Base-by-base conservation (phyloP, 2,797 vertebrate genomes). In the Siniperca scherzeri region DNA sequence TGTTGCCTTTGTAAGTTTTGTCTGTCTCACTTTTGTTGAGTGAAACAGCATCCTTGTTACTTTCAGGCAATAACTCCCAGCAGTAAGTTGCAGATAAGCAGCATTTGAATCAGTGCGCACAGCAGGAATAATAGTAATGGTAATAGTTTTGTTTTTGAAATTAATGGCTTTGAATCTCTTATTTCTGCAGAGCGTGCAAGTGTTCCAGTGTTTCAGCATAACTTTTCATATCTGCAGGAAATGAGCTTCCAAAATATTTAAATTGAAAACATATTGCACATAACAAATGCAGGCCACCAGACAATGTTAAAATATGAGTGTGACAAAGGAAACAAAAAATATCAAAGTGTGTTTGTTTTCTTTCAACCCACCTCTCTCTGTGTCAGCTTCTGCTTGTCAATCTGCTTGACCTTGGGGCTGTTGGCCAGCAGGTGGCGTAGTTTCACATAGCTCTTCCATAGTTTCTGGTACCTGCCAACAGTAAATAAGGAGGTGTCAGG, bases 381-480 rank as follows among this genome's bases (percentile, higher is more conserved):
- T 0, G 97, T 98, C 78, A 99, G 94, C 93, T 99, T 99, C 96
- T 99, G 98, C 85, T 99, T 99, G 95, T 99, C 98, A 7, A 99
- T 96, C 91, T 99, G 98, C 90, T 98, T 99, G 91, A 99, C 98
- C 95, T 99, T 99, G 59, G 99, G 98, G 91, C 99, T 99, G 91
- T 99, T 99, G 74, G 99, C 99, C 91, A 99, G 95, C 70, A 99
- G 97, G 92, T 99, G 99, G 91, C 98, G 98, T 56, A 99, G 95
- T 93, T 99, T 99, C 80, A 99, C 98, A 0, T 99, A 99, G 93
- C 98, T 99, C 94, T 99, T 99, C 98, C 99, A 99, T 77, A 99
- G 95, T 90, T 99, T 99, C 94, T 99, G 99, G 92, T 99, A 99
- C 85, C 99, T 99, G 94, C 25, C 1, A 16, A 65, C 6, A 73